A percentile compares a stretch with the other conserved stretches of the same genome.
phyloP scores from a whole-genome alignment of 2,888 invertebrate genomes.

The Eupelmus urozonus region DNA sequence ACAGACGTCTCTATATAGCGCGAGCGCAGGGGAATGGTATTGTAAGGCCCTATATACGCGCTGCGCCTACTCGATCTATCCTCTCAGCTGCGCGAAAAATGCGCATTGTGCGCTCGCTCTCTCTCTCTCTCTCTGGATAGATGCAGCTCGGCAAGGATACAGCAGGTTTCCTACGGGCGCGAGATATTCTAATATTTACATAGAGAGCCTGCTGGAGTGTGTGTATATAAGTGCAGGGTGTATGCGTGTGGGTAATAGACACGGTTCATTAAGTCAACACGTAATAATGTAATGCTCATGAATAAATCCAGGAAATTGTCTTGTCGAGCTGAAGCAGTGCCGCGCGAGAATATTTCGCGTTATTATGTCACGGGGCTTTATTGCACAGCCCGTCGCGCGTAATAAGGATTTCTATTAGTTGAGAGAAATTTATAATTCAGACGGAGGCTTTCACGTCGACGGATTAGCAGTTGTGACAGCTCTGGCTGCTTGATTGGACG shows the following conservation, averaged over 20 bases:
- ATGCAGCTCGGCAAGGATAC: no score
- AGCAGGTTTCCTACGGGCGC: slow-evolving; percentile 31
- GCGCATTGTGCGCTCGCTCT: no score
- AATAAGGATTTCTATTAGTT: neutral
- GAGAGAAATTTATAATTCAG: no score
- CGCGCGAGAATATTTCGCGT: slow-evolving; percentile 9
- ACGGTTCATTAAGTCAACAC: slow-evolving; percentile 49
- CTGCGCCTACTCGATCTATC: slow-evolving; percentile 38
- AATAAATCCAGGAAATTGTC: slow-evolving; percentile 50
- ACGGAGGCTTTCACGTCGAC: no score
- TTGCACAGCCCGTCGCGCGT: neutral
- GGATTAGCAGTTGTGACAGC: no score
- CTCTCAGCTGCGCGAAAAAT: slow-evolving; percentile 2
- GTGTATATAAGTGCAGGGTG: neutral
- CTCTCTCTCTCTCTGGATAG: no score
- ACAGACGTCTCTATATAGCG: no score
- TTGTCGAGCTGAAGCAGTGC: neutral
- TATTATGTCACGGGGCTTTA: slow-evolving; percentile 20
- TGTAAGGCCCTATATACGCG: neutral
- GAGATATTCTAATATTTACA: slow-evolving; percentile 53
- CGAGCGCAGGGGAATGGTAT: neutral
- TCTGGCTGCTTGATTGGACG: no score
- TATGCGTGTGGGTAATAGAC: no score
- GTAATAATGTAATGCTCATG: slow-evolving; percentile 44
- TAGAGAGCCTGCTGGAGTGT: neutral